Conservation (phyloP, 1,140 invertebrate genomes). For the Mya arenaria region DNA sequence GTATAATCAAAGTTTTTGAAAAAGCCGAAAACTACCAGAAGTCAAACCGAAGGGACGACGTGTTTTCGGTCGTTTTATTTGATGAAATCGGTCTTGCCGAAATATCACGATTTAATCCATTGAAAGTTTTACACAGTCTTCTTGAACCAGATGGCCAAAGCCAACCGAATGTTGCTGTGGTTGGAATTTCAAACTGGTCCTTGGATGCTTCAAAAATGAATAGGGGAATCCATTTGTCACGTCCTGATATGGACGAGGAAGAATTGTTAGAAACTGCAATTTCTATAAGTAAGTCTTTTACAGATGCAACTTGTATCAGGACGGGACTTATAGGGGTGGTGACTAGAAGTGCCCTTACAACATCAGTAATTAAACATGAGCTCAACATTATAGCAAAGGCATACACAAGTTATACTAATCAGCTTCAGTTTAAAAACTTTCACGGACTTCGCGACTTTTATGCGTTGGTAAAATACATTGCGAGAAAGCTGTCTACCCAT, state of each 20-base stretch:
- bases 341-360: not conserved
- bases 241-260: slow-evolving; percentile 62
- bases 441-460: slow-evolving; percentile 75
- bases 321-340: not conserved
- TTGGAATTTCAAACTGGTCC: slow-evolving; percentile 73
- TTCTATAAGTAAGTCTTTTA: slow-evolving; percentile 48
- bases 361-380: not conserved
- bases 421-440: slow-evolving; percentile 67
- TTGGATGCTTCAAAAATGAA: slow-evolving; percentile 71
- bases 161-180: slow-evolving; percentile 63
- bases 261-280: slow-evolving; percentile 38
- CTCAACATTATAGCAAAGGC: slow-evolving; percentile 59
- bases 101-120: slow-evolving; percentile 58
- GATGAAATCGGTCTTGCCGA: slow-evolving; percentile 72
- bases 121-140: slow-evolving; percentile 63
- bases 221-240: slow-evolving; percentile 64
- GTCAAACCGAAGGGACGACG: slow-evolving; percentile 54
- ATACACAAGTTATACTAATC: slow-evolving; percentile 60
- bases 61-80: slow-evolving; percentile 66
- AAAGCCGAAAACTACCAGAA: slow-evolving; percentile 62
- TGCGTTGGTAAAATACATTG: slow-evolving; percentile 70
- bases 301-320: not conserved
- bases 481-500: slow-evolving; percentile 13
- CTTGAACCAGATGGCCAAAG: slow-evolving; percentile 47
- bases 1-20: slow-evolving; percentile 65